These are phyloP conservation scores for Anolis sagrei DNA, from an alignment of 2,113 vertebrate genomes.

Conservation along the genomic window DNA sequence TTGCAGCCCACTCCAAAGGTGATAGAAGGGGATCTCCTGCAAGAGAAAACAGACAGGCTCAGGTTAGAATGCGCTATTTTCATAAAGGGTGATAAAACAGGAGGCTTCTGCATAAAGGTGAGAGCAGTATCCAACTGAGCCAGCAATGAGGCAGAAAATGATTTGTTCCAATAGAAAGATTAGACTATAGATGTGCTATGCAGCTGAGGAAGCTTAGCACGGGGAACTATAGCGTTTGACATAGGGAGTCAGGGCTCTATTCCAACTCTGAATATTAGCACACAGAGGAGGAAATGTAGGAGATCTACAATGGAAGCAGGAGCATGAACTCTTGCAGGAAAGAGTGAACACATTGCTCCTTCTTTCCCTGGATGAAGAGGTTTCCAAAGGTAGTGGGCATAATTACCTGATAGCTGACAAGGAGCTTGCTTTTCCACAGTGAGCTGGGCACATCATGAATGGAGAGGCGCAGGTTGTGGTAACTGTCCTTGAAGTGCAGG, in stretches of 20 bases:
- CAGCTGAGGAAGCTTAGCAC: background rate
- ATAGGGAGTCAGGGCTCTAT: background rate
- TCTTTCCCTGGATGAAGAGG: background rate
- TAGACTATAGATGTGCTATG: background rate
- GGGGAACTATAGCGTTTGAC: background rate
- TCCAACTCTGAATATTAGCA: background rate
- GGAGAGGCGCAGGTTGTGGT: slow-evolving; percentile 98
- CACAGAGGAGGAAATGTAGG: background rate
- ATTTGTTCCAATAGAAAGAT: background rate
- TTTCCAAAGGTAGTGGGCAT: rapidly evolving
- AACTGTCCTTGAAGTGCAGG: slow-evolving; percentile 98
- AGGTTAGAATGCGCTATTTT: background rate
- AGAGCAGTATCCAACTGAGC: background rate
- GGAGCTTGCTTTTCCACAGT: slow-evolving; percentile 98
- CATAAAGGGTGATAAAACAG: background rate
- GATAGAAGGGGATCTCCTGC: slow-evolving; percentile 98
- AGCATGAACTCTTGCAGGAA: background rate
- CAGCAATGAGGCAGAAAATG: background rate
- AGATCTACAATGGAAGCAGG: no score
- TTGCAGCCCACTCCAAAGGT: slow-evolving; percentile 95
- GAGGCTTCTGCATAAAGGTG: background rate
- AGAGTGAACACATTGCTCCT: background rate
- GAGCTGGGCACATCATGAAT: slow-evolving; percentile 96
- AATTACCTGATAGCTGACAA: slow-evolving; percentile 95
- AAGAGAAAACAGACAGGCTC: background rate